A percentile compares a stretch with the other conserved stretches of the same genome.
Evolutionary conservation across 1,140 invertebrate species (phyloP).

Genomic region (Oscheius sp.): DNA sequence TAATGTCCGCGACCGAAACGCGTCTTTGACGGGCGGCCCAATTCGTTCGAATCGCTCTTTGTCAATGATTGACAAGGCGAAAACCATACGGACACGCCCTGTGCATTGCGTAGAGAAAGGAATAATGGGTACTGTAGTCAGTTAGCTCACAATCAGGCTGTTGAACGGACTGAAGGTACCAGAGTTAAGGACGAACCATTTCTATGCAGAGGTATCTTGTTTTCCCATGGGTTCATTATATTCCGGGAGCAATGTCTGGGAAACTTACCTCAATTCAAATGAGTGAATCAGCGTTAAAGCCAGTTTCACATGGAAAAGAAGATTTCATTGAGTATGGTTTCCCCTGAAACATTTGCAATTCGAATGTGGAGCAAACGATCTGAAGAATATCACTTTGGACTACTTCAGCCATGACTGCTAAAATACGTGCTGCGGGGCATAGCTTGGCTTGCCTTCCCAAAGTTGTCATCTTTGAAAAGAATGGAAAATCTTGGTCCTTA

Average conservation of each 20-base stretch:
- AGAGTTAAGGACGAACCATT: neutral
- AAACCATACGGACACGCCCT: slow-evolving; percentile 1
- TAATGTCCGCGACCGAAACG: slow-evolving; percentile 1
- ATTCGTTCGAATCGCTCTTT: slow-evolving; percentile 12
- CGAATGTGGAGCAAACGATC: too few species aligned
- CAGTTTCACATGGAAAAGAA: too few species aligned
- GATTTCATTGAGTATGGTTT: too few species aligned
- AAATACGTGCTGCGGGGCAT: too few species aligned
- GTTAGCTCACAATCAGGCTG: neutral
- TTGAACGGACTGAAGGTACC: neutral
- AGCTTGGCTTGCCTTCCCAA: too few species aligned
- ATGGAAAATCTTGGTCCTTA: too few species aligned
- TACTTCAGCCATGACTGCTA: too few species aligned
- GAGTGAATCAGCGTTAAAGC: too few species aligned
- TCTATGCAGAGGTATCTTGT: neutral
- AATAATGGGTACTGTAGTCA: neutral
- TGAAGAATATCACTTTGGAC: too few species aligned
- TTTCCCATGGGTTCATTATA: neutral
- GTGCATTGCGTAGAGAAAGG: neutral
- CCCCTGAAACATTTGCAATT: too few species aligned
- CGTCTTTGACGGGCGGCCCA: slow-evolving; percentile 7
- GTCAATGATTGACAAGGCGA: neutral
- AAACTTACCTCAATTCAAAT: neutral
- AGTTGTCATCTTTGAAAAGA: too few species aligned
- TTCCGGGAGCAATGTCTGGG: neutral